Base-by-base conservation (phyloP, 2,797 vertebrate genomes). In the Sylvilagus floridanus region DNA sequence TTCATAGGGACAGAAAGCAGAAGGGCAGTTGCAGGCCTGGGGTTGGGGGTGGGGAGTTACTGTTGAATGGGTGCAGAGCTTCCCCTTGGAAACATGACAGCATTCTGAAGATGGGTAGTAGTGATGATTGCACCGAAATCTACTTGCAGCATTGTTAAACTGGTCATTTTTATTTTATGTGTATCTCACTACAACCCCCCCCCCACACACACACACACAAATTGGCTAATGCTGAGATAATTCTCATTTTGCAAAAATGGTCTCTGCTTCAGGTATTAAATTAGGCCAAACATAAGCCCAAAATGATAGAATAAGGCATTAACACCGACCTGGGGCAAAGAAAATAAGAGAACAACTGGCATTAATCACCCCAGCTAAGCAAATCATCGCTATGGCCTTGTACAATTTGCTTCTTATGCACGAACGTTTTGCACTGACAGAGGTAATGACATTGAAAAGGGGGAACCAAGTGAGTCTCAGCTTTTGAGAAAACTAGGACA, bases 401-500 rank as follows among this genome's bases (percentile, higher is more conserved):
- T 16, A 5, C 16, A 0, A 3, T 76, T 90, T 50, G 30, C 42
- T 72, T 95, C 63, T 42, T 47, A 22, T 77, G 47, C 62, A 30
- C 84, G 65, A 73, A 66, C 14, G 7, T 84, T 91, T 78, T 92
- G 42, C 88, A 91, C 79, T 50, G 32, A 35, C 8, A 42, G 71
- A 11, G 35, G 69, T 22, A 26, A 63, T 19, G 42, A 83, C 54
- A 93, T 84, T 79, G 84, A 7, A 85, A 90, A 71, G 0, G 81
- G 47, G n/a, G 28, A 82, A n/a, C 2, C 4, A 13, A 79, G 32
- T 13, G 69, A 90, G 35, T 85, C 73, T 85, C 65, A 88, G 90
- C 73, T 76, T 68, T 57, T 4, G 81, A 50, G 88, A 14, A 95
- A 97, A 94, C 63, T 90, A 85, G 95, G 93, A 32, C 88, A 60